Base-by-base conservation (phyloP, 2,113 vertebrate genomes). In the Aspidoscelis tigris region DNA sequence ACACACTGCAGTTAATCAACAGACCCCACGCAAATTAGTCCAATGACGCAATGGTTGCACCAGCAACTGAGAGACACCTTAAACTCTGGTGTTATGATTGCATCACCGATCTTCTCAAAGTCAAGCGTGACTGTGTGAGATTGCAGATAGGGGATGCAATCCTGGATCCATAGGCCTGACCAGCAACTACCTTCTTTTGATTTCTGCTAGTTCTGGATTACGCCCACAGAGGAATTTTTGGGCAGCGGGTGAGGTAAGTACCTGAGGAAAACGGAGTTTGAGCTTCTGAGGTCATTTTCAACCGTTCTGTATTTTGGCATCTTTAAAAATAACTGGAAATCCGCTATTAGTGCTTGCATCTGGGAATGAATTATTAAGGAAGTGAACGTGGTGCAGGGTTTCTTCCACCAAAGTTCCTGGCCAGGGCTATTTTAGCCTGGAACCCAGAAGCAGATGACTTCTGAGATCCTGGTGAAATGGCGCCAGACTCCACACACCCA, bases 1-100 rank as follows among this genome's bases (percentile, higher is more conserved):
- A 93, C 89, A 92, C 92, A 47, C 93, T 88, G 90, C 89, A 88
- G 88, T 0, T 6, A 93, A 91, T 89, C 93, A 92, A 89, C 88
- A 89, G 89, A 94, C 92, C 92, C 93, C 91, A 94, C 88, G 93
- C 92, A 91, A 94, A 94, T 94, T 94, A 94, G 93, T 90, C 87
- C 92, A 92, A 94, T 93, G 90, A 89, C 92, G 92, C 88, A 92
- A 92, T 93, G 81, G 91, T 92, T 92, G 90, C 88, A 90, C 92
- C 89, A 91, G 93, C 90, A 88, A 80, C 92, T 90, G 87, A 93
- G 91, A 92, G 92, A 89, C 93, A 78, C 88, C 92, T 95, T 92
- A 84, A 94, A 92, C 55, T 74, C 80, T 82, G 39, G 90, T 91
- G 92, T 91, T 92, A 93, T 92, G 92, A 94, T 94, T 94, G 93